These are phyloP conservation scores for Calycopis cecrops DNA, from an alignment of 1,140 invertebrate species.

Conservation along the genomic window DNA sequence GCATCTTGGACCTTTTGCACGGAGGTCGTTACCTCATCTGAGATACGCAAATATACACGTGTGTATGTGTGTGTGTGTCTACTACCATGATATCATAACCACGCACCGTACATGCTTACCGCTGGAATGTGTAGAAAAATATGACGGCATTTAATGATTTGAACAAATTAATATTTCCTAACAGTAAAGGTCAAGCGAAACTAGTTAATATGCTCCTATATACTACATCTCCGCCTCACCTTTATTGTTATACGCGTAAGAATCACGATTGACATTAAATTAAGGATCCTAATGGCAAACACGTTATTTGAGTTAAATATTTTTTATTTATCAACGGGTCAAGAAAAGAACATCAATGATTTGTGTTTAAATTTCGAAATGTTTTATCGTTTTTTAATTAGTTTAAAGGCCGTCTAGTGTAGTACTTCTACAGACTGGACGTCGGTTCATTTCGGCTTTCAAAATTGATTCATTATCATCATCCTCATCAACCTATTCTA, in stretches of 20 bases:
- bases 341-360: no score
- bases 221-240: neutral
- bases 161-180: slow-evolving; percentile 10
- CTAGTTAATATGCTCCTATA: slow-evolving; percentile 1
- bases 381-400: no score
- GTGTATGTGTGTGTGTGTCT: neutral
- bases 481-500: no score
- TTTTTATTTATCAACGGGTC: no score
- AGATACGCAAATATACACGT: neutral
- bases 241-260: neutral
- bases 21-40: no score
- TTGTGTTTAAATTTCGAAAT: no score
- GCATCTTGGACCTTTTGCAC: no score
- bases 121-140: slow-evolving; percentile 7
- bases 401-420: no score
- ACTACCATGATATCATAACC: slow-evolving; percentile 2
- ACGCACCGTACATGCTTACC: neutral
- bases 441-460: no score
- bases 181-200: slow-evolving; percentile 9
- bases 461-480: no score
- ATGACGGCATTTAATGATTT: slow-evolving; percentile 10
- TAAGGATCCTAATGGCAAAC: neutral
- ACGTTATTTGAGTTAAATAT: no score
- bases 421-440: no score
- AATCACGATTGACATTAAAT: neutral